Base-by-base conservation (phyloP, 2,888 invertebrate genomes). In the Trissoscelio sp. region DNA sequence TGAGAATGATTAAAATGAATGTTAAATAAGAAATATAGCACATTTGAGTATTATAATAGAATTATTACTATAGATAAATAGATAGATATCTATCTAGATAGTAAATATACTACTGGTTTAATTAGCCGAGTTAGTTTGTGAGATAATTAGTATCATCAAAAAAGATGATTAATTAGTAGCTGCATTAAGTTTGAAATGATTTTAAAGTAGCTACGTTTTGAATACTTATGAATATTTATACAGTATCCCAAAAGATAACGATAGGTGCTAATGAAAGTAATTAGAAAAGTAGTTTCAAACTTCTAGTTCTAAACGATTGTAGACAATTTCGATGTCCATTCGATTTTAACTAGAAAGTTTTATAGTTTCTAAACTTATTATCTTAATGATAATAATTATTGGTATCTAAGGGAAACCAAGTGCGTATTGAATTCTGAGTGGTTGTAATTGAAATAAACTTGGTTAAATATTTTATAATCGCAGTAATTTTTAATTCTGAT, bases 271-370 rank as follows among this genome's bases (percentile, higher is more conserved):
- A 11, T 20, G 14, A 51, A 64, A 34, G 48, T 64, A 34, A 62
- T 60, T 44, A n/a, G 44, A 60, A 44, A 60, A 62, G 62, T 62
- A 46, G 46, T 60, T 60, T 16, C 42, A 58, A 58, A 58, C 12
- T 58, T 44, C 14, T 16, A 28, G 24, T n/a, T 60, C 20, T 14
- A 60, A 58, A 39, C 39, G 11, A 1, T 60, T 28, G 24, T 28
- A 42, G 42, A 28, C 39, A 44, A 60, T 60, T 60, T 16, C 37
- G n/a, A 39, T 16, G 12, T 22, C 37, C 3, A 37, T 57, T 39
- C 12, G 22, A 57, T 57, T 39, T 57, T 7, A 20, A 22, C 22
- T 22, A 12, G 57, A 28, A 55, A 57, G 20, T 57, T 39, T n/a
- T n/a, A n/a, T 39, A 39, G 22, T 57, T 57, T 57, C 39, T 39